These are phyloP conservation scores for Clarias gariepinus DNA, from an alignment of 2,113 vertebrate genomes.

Conservation along the genomic window DNA sequence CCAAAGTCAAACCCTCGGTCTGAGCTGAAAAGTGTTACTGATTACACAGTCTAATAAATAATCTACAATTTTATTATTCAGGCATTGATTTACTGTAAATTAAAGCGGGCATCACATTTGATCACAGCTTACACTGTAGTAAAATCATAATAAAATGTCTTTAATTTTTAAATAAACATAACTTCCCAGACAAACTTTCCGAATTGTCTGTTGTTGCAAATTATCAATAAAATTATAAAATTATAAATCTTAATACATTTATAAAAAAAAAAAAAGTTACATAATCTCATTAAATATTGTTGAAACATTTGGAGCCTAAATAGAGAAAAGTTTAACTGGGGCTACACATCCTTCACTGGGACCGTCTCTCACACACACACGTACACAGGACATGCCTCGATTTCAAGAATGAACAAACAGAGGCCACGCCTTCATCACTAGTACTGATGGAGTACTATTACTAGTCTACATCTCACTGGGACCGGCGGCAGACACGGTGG, in stretches of 20 bases:
- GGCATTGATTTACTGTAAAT: background rate
- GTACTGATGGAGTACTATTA: no score
- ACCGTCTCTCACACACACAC: background rate
- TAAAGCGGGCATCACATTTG: background rate
- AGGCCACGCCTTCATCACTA: background rate
- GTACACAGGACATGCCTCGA: background rate
- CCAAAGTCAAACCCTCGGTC: constrained; percentile 46
- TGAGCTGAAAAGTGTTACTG: background rate
- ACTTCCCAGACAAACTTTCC: no score
- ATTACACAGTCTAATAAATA: background rate
- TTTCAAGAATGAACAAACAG: background rate
- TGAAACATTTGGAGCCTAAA: background rate
- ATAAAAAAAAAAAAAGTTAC: background rate
- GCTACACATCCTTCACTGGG: background rate
- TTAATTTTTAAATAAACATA: background rate
- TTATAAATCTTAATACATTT: background rate
- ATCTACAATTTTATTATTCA: background rate
- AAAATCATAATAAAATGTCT: background rate
- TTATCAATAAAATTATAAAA: no score
- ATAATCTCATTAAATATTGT: background rate
- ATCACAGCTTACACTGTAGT: background rate
- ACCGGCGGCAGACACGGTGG: background rate
- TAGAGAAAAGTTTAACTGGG: background rate
- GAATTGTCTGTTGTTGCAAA: background rate
- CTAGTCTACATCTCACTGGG: no score